A percentile compares a stretch with the other conserved stretches of the same genome.
Evolutionary conservation across 2,113 vertebrate genomes (phyloP).

Genomic region (Neoarius graeffei): DNA sequence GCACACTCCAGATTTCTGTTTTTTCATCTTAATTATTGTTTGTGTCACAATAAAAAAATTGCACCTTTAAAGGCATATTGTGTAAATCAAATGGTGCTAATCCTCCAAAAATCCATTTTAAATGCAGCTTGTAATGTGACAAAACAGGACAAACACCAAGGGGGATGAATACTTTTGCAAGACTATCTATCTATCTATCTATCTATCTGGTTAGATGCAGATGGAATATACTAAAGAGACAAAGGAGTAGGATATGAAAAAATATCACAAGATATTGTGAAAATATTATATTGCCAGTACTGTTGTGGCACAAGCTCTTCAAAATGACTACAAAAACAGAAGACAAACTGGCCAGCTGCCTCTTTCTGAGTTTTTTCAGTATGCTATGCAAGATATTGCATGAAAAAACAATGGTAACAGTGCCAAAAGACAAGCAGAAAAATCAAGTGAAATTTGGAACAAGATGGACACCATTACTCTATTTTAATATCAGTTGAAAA

Average conservation of each 20-base stretch:
- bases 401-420: conserved; percentile 1
- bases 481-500: conserved; percentile 45
- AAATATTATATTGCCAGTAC: neutral
- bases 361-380: neutral
- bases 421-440: neutral
- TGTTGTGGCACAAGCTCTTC: neutral
- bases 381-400: neutral
- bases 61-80: no score
- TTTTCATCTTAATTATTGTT: no score
- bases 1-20: no score
- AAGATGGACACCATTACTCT: conserved; percentile 33
- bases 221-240: neutral
- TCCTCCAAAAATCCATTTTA: no score
- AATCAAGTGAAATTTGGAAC: neutral
- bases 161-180: no score
- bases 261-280: neutral
- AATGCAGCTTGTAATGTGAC: no score
- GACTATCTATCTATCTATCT: neutral
- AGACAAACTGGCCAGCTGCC: neutral
- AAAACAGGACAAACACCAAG: no score
- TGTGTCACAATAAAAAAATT: no score
- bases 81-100: no score
- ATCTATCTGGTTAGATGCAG: neutral
- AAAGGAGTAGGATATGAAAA: neutral
- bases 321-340: neutral